phyloP scores from a whole-genome alignment of 2,888 invertebrate genomes.

The Synergus gifuensis region DNA sequence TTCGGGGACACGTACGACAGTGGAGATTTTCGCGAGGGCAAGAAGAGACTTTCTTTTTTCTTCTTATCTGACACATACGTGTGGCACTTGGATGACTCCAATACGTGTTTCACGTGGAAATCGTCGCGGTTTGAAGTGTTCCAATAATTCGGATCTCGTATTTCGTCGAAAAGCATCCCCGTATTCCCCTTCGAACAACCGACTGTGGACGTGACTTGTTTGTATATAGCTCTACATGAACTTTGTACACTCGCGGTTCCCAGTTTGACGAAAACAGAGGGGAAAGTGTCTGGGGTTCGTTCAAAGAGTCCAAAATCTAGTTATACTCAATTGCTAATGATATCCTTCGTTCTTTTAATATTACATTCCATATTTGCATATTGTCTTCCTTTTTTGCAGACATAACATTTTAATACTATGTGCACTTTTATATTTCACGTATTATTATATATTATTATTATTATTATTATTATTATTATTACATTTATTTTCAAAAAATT shows the following conservation, averaged over 20 bases:
- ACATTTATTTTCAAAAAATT: too few relatives aligned
- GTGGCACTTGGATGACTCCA: constrained; percentile 40
- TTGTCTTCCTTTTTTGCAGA: background rate
- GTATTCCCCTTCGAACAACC: constrained; percentile 49
- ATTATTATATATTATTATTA: too few relatives aligned
- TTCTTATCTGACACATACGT: constrained; percentile 43
- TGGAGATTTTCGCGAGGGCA: constrained; percentile 47
- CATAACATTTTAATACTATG: too few relatives aligned
- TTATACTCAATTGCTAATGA: constrained; percentile 19
- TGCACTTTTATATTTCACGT: too few relatives aligned
- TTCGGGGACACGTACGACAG: constrained; percentile 48
- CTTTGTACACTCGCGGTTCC: constrained; percentile 15
- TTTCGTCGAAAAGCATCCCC: constrained; percentile 55
- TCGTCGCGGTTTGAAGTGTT: constrained; percentile 54
- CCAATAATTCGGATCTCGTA: constrained; percentile 65
- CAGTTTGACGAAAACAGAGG: constrained; percentile 26
- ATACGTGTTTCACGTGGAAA: constrained; percentile 50
- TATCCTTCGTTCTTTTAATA: background rate
- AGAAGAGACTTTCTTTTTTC: constrained; percentile 46
- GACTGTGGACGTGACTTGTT: constrained; percentile 50
- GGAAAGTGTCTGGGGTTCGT: background rate
- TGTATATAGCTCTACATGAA: constrained; percentile 39
- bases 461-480: too few relatives aligned
- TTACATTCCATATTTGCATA: background rate
- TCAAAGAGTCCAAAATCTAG: background rate